These are phyloP conservation scores for Apodemia duryi DNA, from an alignment of 2,888 invertebrate genomes.

Conservation along the genomic window DNA sequence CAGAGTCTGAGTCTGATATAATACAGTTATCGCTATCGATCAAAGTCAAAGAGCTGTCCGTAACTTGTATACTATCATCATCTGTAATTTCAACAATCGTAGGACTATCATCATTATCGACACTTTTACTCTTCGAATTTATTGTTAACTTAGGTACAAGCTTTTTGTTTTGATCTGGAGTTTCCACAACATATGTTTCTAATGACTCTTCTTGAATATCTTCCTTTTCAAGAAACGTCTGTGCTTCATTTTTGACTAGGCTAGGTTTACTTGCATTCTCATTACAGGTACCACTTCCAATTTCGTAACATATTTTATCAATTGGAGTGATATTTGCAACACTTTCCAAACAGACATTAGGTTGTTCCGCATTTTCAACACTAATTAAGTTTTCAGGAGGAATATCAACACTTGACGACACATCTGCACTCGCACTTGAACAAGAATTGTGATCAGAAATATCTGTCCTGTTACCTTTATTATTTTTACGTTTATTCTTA, in stretches of 20 bases:
- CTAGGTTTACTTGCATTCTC: neutral
- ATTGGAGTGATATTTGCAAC: slow-evolving; percentile 2
- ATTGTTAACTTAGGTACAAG: slow-evolving; percentile 51
- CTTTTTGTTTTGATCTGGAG: slow-evolving; percentile 56
- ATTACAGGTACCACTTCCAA: slow-evolving; percentile 15
- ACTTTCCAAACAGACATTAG: slow-evolving; percentile 3
- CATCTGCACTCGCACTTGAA: slow-evolving; percentile 37
- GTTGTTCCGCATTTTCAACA: slow-evolving; percentile 4
- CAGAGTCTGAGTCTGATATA: slow-evolving; percentile 82
- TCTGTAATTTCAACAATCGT: slow-evolving; percentile 67
- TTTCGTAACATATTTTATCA: slow-evolving; percentile 10
- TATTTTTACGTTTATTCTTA: slow-evolving; percentile 71
- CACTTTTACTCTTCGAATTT: slow-evolving; percentile 67
- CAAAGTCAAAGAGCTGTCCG: slow-evolving; percentile 48
- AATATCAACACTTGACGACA: slow-evolving; percentile 24
- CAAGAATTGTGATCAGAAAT: slow-evolving; percentile 43
- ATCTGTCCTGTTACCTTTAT: slow-evolving; percentile 54
- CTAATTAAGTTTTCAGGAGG: slow-evolving; percentile 1
- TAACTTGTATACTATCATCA: slow-evolving; percentile 41
- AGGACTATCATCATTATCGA: slow-evolving; percentile 66
- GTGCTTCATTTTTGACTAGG: neutral
- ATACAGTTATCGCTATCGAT: slow-evolving; percentile 72
- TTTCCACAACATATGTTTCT: slow-evolving; percentile 59
- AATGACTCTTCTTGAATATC: slow-evolving; percentile 17
- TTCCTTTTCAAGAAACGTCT: slow-evolving; percentile 6